Conservation (phyloP, 2,888 invertebrate species). For the Noctua pronuba region DNA sequence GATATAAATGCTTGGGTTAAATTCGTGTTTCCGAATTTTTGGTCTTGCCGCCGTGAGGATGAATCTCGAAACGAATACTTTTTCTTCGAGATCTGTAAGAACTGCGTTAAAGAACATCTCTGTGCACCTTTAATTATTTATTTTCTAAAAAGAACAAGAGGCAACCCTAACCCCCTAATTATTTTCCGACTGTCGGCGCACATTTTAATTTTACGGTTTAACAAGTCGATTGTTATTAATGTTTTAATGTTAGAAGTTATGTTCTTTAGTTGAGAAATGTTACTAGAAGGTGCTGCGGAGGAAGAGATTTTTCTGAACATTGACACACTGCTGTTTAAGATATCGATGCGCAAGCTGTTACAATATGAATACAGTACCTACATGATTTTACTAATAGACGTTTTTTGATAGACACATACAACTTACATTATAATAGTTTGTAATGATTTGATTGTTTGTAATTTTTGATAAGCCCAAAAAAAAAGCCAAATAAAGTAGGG, state of each 20-base stretch:
- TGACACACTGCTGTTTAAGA: too few species aligned
- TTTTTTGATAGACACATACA: not conserved
- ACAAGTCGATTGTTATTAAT: slow-evolving; percentile 50
- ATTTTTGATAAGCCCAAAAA: not conserved
- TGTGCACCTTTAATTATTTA: not conserved
- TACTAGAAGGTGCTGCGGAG: not conserved
- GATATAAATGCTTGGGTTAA: not conserved
- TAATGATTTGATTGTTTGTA: not conserved
- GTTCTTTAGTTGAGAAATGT: slow-evolving; percentile 23
- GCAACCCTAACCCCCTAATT: slow-evolving; percentile 55
- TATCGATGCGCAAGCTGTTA: too few species aligned
- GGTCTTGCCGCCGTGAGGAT: too few species aligned
- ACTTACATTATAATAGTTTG: not conserved
- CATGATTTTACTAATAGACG: too few species aligned
- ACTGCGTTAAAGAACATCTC: not conserved
- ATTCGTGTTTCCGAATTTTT: not conserved
- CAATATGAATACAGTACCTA: too few species aligned
- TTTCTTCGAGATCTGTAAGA: not conserved
- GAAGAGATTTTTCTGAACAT: slow-evolving; percentile 1
- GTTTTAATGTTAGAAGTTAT: slow-evolving; percentile 51
- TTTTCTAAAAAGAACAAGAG: not conserved
- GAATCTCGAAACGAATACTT: not conserved
- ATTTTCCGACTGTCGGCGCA: slow-evolving; percentile 45
- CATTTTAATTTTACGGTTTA: slow-evolving; percentile 59
- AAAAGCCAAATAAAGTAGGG: not conserved